phyloP scores from a whole-genome alignment of 1,140 invertebrate species.

The Drosophila oshimai region DNA sequence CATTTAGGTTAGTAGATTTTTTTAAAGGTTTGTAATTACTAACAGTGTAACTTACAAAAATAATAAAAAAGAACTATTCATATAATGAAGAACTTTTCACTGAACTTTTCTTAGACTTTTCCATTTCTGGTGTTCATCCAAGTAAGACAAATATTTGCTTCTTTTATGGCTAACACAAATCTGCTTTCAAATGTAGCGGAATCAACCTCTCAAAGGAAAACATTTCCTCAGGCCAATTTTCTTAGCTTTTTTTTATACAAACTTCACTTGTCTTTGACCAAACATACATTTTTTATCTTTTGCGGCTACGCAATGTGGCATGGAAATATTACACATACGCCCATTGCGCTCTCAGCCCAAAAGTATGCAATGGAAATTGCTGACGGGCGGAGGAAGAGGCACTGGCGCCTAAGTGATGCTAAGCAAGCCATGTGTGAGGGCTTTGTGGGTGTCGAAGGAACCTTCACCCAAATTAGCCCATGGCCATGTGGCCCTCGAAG shows the following conservation, averaged over 20 bases:
- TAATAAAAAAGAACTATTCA: background rate
- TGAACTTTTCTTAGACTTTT: background rate
- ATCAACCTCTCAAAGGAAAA: constrained; percentile 14
- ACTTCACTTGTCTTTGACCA: constrained; percentile 25
- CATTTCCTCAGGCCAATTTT: constrained; percentile 2
- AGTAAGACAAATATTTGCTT: constrained; percentile 34
- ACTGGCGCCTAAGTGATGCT: constrained; percentile 12
- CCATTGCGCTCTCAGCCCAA: constrained; percentile 22
- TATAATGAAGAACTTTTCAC: background rate
- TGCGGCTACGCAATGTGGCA: constrained; percentile 37
- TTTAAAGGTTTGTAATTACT: background rate
- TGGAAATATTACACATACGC: constrained; percentile 44
- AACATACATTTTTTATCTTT: constrained; percentile 21
- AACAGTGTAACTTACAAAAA: no score
- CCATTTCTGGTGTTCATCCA: background rate
- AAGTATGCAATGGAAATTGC: constrained; percentile 31
- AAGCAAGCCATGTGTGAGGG: constrained; percentile 28
- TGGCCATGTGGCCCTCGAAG: constrained; percentile 36
- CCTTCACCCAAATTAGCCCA: constrained; percentile 49
- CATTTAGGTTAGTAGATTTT: background rate
- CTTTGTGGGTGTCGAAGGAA: constrained; percentile 25
- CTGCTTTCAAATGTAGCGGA: constrained; percentile 41
- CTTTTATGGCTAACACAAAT: constrained; percentile 13
- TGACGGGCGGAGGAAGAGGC: background rate
- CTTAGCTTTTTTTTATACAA: background rate